Conservation (phyloP, 2,888 invertebrate species). For the Agriopis marginaria region DNA sequence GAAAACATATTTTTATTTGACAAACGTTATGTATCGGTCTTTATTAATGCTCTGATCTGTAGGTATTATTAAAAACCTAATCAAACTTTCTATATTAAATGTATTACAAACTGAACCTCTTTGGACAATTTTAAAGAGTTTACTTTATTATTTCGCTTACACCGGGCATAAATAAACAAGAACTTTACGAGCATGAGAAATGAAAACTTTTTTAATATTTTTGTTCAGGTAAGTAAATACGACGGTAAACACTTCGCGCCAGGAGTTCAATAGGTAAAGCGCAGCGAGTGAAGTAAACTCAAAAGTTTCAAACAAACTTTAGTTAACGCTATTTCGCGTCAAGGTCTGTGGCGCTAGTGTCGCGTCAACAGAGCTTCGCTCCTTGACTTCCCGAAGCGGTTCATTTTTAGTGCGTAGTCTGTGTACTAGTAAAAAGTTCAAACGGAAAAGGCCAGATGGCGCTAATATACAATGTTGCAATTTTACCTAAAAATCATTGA, state of each 20-base stretch:
- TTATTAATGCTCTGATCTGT: too few relatives aligned
- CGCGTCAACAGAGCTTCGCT: constrained; percentile 29
- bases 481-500: background rate
- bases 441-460: constrained; percentile 56
- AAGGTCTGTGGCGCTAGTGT: constrained; percentile 54
- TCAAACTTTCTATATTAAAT: too few relatives aligned
- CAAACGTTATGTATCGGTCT: too few relatives aligned
- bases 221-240: constrained; percentile 39
- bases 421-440: constrained; percentile 46
- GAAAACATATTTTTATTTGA: too few relatives aligned
- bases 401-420: constrained; percentile 46
- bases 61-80: too few relatives aligned
- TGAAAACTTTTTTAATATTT: constrained; percentile 8
- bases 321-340: constrained; percentile 49
- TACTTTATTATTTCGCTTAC: too few relatives aligned
- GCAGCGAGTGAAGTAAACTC: constrained; percentile 30
- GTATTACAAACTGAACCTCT: too few relatives aligned
- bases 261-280: constrained; percentile 28
- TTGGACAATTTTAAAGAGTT: too few relatives aligned
- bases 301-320: constrained; percentile 53
- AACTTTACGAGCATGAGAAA: background rate
- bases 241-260: constrained; percentile 1
- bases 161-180: background rate
- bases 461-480: constrained; percentile 39
- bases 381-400: constrained; percentile 40